Evolutionary conservation across 2,113 vertebrate genomes (phyloP), one percentile per base, ranked within the genome.

Genomic region (Zonotrichia leucophrys): DNA sequence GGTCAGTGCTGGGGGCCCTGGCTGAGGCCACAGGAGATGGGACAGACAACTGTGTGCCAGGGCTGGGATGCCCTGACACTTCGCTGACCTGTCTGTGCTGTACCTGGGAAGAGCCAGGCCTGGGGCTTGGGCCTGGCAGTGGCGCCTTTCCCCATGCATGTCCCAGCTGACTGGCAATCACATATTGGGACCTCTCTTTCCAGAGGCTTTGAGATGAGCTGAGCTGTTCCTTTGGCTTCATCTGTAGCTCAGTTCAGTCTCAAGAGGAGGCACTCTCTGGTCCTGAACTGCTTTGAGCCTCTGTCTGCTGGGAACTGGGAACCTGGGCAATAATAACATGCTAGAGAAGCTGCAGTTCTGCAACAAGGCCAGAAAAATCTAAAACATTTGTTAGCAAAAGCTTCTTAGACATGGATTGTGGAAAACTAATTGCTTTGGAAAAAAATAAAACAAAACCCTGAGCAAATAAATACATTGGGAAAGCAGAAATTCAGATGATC

Each of bases 21-120:
- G 49, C 53, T 3, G 5, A 41, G 30, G 11, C 19, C 6, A 12
- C 60, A 2, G 5, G 42, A 22, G 23, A 4, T 41, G 1, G 3
- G 28, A 16, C 5, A 27, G 31, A 23, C 2, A 12, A 1, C 2
- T 7, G 33, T 3, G 4, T 47, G 44, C 62, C 53, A 12, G 37
- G 46, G 23, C 33, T 59, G 25, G 25, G 39, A 2, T 6, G 3
- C 24, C 44, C 67, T 35, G 12, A 9, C 0, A 0, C 4, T 63
- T 66, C 22, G 28, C 67, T 25, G 19, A 18, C 0, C 0, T n/a
- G 20, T 35, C 68, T 41, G 2, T 0, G 1, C 31, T 30, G 9
- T 15, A 25, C 19, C 28, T 58, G 41, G 31, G 28, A 83, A 73
- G 44, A 88, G 24, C 35, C 1, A 0, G 13, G 31, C 17, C 42